Evolutionary conservation across 2,113 vertebrate species (phyloP), one percentile per base, ranked within the genome.

Genomic region (Actenoides lindsayi): DNA sequence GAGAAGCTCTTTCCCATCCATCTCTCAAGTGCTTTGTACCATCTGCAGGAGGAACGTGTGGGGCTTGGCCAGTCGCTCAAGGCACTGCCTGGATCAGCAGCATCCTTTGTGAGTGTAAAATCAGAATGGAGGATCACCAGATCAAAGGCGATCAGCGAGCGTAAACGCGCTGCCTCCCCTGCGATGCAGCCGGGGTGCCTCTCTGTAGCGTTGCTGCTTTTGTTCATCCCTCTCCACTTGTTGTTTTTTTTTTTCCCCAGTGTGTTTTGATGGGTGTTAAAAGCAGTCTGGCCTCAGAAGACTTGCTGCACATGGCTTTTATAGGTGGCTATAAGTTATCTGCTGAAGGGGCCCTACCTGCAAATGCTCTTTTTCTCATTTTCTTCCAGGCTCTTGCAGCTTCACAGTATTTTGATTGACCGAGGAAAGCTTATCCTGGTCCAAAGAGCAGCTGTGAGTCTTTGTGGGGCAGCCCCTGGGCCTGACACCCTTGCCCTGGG

Each of bases 401-500:
- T 59, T 75, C 56, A 25, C 0, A 0, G n/a, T 24, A 3, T 46
- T 83, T 46, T 67, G 21, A 35, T 27, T 21, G 16, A 19, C 7
- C 0, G 3, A 31, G 59, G 20, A 64, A 77, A 88, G 35, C 59
- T 81, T 46, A 60, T 39, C 44, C 42, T 42, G 63, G 12, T 35
- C 23, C 57, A 44, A 24, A 64, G 44, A 48, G 44, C 31, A 35
- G 69, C 35, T 4, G 2, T 12, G 59, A 80, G 25, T 17, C 57
- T 18, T 41, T 13, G 25, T 3, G 2, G 63, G 44, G 7, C 83
- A 70, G 60, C 37, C 27, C 33, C 41, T 35, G 56, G 68, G 50
- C 25, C 48, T 5, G 5, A 0, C 0, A 1, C 10, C 3, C 1
- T 37, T 33, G 41, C 11, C 46, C 31, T 44, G 2, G 8, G 48